These are phyloP conservation scores for Upupa epops DNA, from an alignment of 2,113 vertebrate species.

Conservation along the genomic window DNA sequence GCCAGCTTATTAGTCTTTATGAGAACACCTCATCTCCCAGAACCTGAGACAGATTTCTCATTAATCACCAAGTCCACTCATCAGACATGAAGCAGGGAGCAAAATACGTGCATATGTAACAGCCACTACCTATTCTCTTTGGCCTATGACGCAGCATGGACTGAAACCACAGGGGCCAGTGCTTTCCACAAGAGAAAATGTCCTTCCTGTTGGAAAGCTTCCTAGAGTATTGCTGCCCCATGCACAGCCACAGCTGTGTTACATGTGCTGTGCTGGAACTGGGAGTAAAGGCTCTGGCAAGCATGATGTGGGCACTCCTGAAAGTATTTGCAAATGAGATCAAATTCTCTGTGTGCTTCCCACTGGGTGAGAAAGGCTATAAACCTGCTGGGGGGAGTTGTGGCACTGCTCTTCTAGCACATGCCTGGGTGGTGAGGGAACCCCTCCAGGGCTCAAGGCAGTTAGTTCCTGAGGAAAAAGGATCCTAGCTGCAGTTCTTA, in stretches of 20 bases:
- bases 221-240: background rate
- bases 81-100: background rate
- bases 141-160: background rate
- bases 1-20: background rate
- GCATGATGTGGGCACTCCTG: background rate
- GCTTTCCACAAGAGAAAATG: background rate
- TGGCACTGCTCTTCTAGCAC: background rate
- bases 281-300: background rate
- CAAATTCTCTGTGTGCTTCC: background rate
- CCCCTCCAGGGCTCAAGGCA: background rate
- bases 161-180: background rate
- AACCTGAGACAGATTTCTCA: background rate
- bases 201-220: background rate
- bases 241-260: background rate
- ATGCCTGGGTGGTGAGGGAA: background rate
- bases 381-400: background rate
- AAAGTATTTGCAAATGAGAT: background rate
- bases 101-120: fast-evolving
- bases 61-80: background rate
- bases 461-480: background rate
- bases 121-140: background rate
- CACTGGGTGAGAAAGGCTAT: background rate
- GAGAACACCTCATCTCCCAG: background rate
- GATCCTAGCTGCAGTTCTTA: background rate
- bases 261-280: background rate